phyloP scores from a whole-genome alignment of 2,888 invertebrate genomes.

The Epiblema foenella region DNA sequence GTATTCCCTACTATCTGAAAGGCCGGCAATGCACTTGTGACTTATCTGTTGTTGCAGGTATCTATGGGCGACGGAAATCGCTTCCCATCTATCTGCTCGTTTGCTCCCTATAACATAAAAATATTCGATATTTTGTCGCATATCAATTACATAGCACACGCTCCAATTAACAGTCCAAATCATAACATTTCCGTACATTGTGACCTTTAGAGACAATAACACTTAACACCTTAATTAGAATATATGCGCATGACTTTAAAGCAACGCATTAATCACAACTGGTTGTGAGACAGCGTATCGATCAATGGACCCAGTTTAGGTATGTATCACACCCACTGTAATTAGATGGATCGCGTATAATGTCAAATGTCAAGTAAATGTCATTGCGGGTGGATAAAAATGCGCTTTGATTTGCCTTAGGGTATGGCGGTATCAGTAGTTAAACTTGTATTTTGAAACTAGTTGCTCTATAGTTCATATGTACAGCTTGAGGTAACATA shows the following conservation, averaged over 20 bases:
- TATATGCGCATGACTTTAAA: constrained; percentile 67
- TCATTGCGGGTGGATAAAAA: constrained; percentile 54
- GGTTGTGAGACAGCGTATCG: constrained; percentile 64
- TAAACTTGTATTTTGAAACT: neutral
- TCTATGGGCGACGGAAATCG: too few species aligned
- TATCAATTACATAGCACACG: neutral
- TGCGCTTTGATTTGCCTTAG: constrained; percentile 11
- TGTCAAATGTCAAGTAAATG: constrained; percentile 83
- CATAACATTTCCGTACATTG: constrained; percentile 32
- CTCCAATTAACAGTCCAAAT: neutral
- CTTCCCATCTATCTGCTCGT: too few species aligned
- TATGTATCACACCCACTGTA: constrained; percentile 77
- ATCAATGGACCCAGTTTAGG: constrained; percentile 66
- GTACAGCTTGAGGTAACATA: too few species aligned
- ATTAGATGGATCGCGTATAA: constrained; percentile 76
- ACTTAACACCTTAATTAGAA: constrained; percentile 65
- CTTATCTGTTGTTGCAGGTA: too few species aligned
- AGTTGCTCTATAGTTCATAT: too few species aligned
- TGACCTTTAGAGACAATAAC: constrained; percentile 27
- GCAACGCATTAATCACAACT: constrained; percentile 71
- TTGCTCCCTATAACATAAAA: too few species aligned
- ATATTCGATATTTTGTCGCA: too few species aligned
- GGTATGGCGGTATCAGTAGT: neutral
- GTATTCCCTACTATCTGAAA: too few species aligned
- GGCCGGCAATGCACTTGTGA: too few species aligned